A percentile compares a stretch with the other conserved stretches of the same genome.
Evolutionary conservation across 2,113 vertebrate genomes (phyloP).

Genomic region (Trinectes maculatus): DNA sequence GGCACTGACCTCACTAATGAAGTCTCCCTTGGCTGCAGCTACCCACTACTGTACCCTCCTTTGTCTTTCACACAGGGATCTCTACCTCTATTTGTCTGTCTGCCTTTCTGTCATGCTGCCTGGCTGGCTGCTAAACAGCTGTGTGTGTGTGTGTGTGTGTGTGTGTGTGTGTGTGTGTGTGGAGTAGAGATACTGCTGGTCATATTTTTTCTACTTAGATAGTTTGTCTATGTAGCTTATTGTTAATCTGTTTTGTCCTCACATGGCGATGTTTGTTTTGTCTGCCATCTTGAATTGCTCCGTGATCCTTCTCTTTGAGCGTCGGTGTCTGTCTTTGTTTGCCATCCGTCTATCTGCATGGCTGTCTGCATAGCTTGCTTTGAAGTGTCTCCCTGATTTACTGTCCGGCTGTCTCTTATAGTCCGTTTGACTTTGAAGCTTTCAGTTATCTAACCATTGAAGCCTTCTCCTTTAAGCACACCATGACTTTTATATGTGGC

Average conservation of each 20-base stretch:
- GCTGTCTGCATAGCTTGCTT: conserved; percentile 62
- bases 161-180: conserved; percentile 15
- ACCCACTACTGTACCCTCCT: conserved; percentile 76
- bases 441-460: conserved; percentile 57
- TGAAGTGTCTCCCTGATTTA: conserved; percentile 74
- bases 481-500: conserved; percentile 57
- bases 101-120: conserved; percentile 58
- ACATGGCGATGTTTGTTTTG: conserved; percentile 48
- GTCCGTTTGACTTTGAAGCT: conserved; percentile 68
- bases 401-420: conserved; percentile 65
- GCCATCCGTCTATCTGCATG: conserved; percentile 33
- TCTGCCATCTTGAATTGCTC: conserved; percentile 47
- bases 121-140: conserved; percentile 61
- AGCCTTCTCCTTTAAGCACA: conserved; percentile 53
- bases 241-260: conserved; percentile 47
- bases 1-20: conserved; percentile 81
- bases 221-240: conserved; percentile 50
- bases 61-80: conserved; percentile 75
- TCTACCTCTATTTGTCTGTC: conserved; percentile 71
- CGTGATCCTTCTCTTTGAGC: conserved; percentile 38
- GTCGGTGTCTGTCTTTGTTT: conserved; percentile 35
- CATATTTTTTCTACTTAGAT: conserved; percentile 51
- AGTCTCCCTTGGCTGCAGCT: conserved; percentile 73
- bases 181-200: conserved; percentile 22
- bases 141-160: conserved; percentile 16